Evolutionary conservation across 2,797 vertebrate genomes (phyloP).

Genomic region (Anguilla anguilla): DNA sequence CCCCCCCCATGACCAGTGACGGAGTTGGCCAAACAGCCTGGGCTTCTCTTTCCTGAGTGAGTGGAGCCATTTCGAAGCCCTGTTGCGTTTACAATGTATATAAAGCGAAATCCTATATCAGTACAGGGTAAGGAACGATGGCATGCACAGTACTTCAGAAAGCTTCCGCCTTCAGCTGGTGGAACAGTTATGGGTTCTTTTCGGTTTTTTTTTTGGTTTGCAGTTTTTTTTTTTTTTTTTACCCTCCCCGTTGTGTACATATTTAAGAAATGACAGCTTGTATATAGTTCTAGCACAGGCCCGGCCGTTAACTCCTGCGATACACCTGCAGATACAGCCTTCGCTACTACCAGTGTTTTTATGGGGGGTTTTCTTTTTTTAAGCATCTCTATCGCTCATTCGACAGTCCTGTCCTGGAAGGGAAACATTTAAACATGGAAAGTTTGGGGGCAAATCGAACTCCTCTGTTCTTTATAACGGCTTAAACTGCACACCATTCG

Average conservation of each 20-base stretch:
- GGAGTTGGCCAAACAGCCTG: constrained; percentile 24
- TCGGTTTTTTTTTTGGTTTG: constrained; percentile 43
- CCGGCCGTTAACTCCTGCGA: constrained; percentile 66
- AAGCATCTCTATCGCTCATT: constrained; percentile 36
- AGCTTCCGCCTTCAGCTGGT: constrained; percentile 62
- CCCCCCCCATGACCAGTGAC: constrained; percentile 4
- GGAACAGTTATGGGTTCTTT: constrained; percentile 52
- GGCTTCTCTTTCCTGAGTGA: constrained; percentile 39
- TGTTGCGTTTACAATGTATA: constrained; percentile 90
- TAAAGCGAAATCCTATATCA: constrained; percentile 71
- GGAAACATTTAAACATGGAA: constrained; percentile 79
- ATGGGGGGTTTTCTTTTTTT: constrained; percentile 57
- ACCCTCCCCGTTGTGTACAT: constrained; percentile 72
- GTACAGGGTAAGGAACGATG: constrained; percentile 63
- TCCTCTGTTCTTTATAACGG: constrained; percentile 60
- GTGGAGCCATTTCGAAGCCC: constrained; percentile 67
- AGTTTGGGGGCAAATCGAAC: constrained; percentile 66
- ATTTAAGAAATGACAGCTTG: constrained; percentile 64
- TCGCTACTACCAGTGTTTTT: constrained; percentile 56
- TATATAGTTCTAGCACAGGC: constrained; percentile 64
- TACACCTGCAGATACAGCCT: constrained; percentile 60
- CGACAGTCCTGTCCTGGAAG: constrained; percentile 67
- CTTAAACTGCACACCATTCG: constrained; percentile 72
- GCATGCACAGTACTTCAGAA: constrained; percentile 58
- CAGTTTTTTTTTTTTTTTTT: constrained; percentile 57